Evolutionary conservation across 2,797 vertebrate species (phyloP).

Genomic region (Squalus acanthias): DNA sequence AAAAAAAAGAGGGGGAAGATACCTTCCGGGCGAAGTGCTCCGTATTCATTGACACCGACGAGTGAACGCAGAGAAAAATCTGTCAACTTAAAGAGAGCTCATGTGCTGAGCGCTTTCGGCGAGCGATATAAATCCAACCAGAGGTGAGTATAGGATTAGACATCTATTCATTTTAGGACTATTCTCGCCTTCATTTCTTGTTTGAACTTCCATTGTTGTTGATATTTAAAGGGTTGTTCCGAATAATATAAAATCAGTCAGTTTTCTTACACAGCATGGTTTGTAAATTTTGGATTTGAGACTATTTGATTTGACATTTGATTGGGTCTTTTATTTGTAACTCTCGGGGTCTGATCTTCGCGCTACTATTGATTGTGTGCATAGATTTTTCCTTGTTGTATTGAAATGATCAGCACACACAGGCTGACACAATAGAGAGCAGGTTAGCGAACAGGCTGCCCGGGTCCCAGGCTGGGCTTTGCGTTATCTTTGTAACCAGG

Average conservation of each 20-base stretch:
- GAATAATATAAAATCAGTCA: not conserved
- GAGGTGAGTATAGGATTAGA: slow-evolving; percentile 1
- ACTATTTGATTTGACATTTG: not conserved
- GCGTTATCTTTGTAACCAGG: not conserved
- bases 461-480: not conserved
- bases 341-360: not conserved
- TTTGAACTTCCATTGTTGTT: not conserved
- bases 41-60: not conserved
- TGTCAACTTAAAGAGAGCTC: not conserved
- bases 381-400: no score
- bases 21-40: not conserved
- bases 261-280: not conserved
- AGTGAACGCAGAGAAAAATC: not conserved
- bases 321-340: not conserved
- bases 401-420: not conserved
- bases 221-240: not conserved
- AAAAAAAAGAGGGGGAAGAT: not conserved
- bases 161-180: not conserved
- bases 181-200: not conserved
- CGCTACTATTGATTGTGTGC: not conserved
- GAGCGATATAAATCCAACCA: not conserved
- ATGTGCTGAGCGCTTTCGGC: slow-evolving; percentile 11
- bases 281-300: not conserved
- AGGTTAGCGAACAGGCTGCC: not conserved
- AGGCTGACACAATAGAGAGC: not conserved